Percentiles rank a stretch among this genome's conserved stretches.
Conservation (phyloP, 2,113 vertebrate genomes). For the Sphyrna mokarran region DNA sequence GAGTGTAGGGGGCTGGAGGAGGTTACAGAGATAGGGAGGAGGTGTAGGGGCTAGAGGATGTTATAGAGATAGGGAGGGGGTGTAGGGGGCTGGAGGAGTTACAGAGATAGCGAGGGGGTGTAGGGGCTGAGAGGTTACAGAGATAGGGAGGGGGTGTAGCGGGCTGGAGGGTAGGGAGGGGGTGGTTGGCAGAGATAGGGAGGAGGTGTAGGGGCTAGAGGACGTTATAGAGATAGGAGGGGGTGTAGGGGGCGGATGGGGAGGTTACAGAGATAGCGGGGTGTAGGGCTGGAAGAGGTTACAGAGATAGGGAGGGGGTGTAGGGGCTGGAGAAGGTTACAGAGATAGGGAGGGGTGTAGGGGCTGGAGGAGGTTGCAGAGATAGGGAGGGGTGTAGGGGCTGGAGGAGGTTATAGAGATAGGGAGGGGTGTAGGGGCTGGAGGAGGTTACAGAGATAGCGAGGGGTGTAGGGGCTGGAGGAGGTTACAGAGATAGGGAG, state of each 20-base stretch:
- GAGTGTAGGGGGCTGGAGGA: background rate
- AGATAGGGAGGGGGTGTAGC: too few relatives aligned
- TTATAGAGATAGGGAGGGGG: too few relatives aligned
- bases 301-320: background rate
- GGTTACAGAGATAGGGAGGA: background rate
- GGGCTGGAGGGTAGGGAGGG: background rate
- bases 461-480: too few relatives aligned
- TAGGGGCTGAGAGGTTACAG: too few relatives aligned
- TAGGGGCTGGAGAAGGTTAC: background rate
- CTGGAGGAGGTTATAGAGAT: too few relatives aligned
- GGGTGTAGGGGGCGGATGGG: background rate
- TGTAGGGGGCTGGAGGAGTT: too few relatives aligned
- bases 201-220: too few relatives aligned
- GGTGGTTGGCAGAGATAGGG: too few relatives aligned
- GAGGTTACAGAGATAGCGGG: background rate
- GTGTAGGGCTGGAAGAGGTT: background rate
- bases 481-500: background rate
- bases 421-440: too few relatives aligned
- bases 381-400: background rate
- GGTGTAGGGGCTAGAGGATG: background rate
- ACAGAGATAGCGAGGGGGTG: background rate
- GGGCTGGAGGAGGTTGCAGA: too few relatives aligned
- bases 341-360: too few relatives aligned
- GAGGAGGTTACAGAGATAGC: too few relatives aligned
- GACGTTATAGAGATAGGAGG: background rate